These are phyloP conservation scores for Tylochromis polylepis DNA, from an alignment of 2,113 vertebrate species.

Conservation along the genomic window DNA sequence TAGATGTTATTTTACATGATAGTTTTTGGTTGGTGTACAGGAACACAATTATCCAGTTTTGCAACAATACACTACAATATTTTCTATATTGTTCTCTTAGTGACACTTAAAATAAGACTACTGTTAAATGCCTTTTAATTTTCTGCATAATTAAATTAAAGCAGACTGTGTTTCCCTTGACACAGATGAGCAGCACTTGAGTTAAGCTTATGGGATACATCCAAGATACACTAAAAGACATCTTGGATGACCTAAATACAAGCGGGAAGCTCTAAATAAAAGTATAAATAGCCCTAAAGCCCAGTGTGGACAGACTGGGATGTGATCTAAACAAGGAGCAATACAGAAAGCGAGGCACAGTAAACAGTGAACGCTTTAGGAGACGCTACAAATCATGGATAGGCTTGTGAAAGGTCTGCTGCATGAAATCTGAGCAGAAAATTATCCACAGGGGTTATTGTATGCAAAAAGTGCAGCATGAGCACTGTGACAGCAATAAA, in stretches of 20 bases:
- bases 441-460: neutral
- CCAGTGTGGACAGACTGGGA: neutral
- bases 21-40: neutral
- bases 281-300: neutral
- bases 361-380: neutral
- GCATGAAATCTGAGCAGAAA: neutral
- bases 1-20: neutral
- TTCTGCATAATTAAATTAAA: slow-evolving; percentile 13
- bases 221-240: neutral
- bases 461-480: neutral
- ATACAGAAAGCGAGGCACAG: neutral
- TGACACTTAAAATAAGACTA: neutral
- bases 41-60: neutral
- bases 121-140: slow-evolving; percentile 9
- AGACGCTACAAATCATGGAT: neutral
- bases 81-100: slow-evolving; percentile 13
- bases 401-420: neutral
- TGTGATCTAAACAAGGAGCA: neutral
- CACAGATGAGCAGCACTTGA: neutral
- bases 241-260: neutral
- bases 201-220: neutral
- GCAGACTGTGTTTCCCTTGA: neutral
- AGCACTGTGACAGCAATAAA: neutral
- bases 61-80: neutral
- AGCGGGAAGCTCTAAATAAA: neutral